phyloP scores from a whole-genome alignment of 2,888 invertebrate species.

The Drosophila birchii region DNA sequence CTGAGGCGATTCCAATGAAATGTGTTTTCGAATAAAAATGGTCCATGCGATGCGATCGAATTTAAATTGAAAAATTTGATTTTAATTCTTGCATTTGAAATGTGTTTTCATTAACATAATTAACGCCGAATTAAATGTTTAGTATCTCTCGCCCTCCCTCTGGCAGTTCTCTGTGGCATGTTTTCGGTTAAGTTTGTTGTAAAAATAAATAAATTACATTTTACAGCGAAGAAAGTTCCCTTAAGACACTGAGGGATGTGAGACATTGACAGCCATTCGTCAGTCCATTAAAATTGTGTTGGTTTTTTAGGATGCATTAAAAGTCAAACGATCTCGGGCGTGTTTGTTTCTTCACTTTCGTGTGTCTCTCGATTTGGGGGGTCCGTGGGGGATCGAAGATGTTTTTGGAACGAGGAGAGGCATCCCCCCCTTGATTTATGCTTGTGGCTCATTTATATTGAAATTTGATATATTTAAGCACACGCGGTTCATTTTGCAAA shows the following conservation, averaged over 20 bases:
- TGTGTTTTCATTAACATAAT: conserved; percentile 84
- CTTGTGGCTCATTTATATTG: conserved; percentile 74
- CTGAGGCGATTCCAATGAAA: conserved; percentile 74
- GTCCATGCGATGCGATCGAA: conserved; percentile 82
- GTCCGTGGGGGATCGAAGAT: conserved; percentile 20
- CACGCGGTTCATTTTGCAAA: conserved; percentile 69
- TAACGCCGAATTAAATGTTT: conserved; percentile 74
- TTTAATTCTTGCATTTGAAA: conserved; percentile 81
- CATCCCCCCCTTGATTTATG: conserved; percentile 69
- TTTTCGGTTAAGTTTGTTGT: conserved; percentile 50
- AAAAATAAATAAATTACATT: conserved; percentile 71
- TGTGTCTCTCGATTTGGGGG: conserved; percentile 40
- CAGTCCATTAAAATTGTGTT: conserved; percentile 65
- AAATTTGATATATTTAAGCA: conserved; percentile 78
- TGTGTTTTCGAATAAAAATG: conserved; percentile 82
- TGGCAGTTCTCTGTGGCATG: not conserved
- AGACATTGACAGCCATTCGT: conserved; percentile 69
- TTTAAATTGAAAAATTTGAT: conserved; percentile 82
- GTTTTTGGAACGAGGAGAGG: conserved; percentile 18
- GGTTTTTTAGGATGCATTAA: conserved; percentile 58
- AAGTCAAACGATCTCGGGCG: conserved; percentile 48
- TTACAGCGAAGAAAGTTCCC: conserved; percentile 59
- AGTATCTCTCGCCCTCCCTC: conserved; percentile 47
- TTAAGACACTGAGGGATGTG: not conserved
- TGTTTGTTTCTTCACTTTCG: conserved; percentile 65